Conservation (phyloP, 2,888 invertebrate species). For the Hoplodrina blanda region DNA sequence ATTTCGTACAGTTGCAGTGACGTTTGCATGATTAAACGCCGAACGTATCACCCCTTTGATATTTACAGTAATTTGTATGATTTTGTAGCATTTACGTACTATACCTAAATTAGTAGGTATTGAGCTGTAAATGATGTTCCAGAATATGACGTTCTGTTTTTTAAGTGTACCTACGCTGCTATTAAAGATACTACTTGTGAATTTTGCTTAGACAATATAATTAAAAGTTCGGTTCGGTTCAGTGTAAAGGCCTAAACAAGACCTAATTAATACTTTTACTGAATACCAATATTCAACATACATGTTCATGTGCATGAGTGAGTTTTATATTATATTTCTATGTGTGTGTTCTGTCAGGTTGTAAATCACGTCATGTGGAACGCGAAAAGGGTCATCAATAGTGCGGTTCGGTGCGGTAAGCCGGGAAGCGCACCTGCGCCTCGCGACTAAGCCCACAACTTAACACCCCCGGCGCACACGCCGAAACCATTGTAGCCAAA, state of each 20-base stretch:
- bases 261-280: not conserved
- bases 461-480: slow-evolving; percentile 66
- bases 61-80: slow-evolving; percentile 34
- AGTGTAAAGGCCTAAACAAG: not conserved
- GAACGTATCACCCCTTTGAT: slow-evolving; percentile 52
- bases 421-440: slow-evolving; percentile 80
- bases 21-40: slow-evolving; percentile 53
- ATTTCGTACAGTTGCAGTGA: slow-evolving; percentile 69
- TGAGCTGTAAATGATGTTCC: not conserved
- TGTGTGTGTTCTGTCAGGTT: slow-evolving; percentile 37
- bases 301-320: not conserved
- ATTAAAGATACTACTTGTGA: not conserved
- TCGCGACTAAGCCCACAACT: slow-evolving; percentile 69
- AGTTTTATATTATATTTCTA: not conserved
- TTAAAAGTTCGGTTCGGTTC: too few species aligned
- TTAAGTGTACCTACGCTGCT: too few species aligned
- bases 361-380: slow-evolving; percentile 55
- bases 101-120: not conserved
- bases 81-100: slow-evolving; percentile 13
- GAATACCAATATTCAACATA: not conserved
- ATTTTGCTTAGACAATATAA: not conserved
- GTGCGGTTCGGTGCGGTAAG: slow-evolving; percentile 72
- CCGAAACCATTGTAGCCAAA: slow-evolving; percentile 6
- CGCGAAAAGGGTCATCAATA: slow-evolving; percentile 70
- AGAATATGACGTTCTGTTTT: not conserved